Evolutionary conservation across 64 coral and sea anemone genomes (phyloP).

Genomic region (Dendronephthya gigantea): DNA sequence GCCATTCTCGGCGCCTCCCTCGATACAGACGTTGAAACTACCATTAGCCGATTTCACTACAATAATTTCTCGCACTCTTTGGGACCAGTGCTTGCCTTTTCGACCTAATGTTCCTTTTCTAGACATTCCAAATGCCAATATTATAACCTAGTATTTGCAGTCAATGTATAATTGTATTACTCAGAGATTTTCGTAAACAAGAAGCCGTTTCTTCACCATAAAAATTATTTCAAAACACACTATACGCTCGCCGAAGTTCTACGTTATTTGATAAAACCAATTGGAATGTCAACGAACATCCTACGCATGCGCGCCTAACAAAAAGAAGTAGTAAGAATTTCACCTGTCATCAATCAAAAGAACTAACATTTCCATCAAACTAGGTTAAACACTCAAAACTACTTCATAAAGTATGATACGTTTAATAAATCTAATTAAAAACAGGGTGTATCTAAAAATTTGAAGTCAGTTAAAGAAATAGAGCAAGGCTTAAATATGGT

Average conservation of each 20-base stretch:
- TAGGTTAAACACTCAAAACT: not conserved
- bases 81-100: slow-evolving; percentile 12
- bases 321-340: slow-evolving; percentile 3
- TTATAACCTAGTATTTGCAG: not conserved
- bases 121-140: not conserved
- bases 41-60: not conserved
- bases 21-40: slow-evolving; percentile 22
- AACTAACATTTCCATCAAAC: not conserved
- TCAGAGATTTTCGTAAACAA: not conserved
- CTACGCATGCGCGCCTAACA: not conserved
- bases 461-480: not conserved
- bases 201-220: not conserved
- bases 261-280: not conserved
- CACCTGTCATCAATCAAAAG: not conserved
- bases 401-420: not conserved
- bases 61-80: not conserved
- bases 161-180: not conserved
- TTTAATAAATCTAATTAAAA: not conserved
- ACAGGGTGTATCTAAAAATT: not conserved
- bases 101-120: slow-evolving; percentile 3
- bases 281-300: not conserved
- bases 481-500: not conserved
- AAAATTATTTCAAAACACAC: not conserved
- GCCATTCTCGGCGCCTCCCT: slow-evolving; percentile 7
- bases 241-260: not conserved